phyloP scores from a whole-genome alignment of 2,113 vertebrate genomes.

The Myotis brandtii region DNA sequence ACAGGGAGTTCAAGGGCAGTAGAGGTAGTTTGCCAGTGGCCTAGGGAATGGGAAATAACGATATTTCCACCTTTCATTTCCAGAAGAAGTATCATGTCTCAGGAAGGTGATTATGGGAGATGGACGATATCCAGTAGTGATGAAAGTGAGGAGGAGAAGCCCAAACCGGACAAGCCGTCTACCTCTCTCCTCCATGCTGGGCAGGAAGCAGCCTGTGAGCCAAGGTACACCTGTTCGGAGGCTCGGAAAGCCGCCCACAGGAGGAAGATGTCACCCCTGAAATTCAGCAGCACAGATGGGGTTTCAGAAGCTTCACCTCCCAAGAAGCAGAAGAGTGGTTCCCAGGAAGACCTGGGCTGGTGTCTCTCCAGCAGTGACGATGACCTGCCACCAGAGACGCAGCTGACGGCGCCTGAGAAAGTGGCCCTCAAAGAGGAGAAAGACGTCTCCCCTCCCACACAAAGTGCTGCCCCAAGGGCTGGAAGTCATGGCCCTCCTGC shows the following conservation, averaged over 20 bases:
- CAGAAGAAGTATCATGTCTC: constrained; percentile 83
- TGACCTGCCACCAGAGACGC: constrained; percentile 65
- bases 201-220: not conserved
- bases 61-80: not conserved
- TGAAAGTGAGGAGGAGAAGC: constrained; percentile 93
- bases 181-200: constrained; percentile 45
- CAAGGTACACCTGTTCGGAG: constrained; percentile 87
- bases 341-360: constrained; percentile 91
- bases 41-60: not conserved
- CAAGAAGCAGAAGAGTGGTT: constrained; percentile 86
- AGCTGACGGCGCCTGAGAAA: not conserved
- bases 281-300: constrained; percentile 67
- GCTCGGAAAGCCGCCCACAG: constrained; percentile 88
- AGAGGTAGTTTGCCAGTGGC: accelerated
- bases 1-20: not conserved
- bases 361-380: constrained; percentile 96
- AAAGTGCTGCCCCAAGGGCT: not conserved
- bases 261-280: constrained; percentile 88
- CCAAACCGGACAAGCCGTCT: constrained; percentile 71
- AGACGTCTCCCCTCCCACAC: accelerated
- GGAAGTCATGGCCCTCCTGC: constrained; percentile 54
- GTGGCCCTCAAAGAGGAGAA: constrained; percentile 69
- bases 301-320: constrained; percentile 66
- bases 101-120: constrained; percentile 92
- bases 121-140: constrained; percentile 97